These are phyloP conservation scores for Grammomys dolichurus DNA, from an alignment of 2,113 vertebrate species.

Conservation along the genomic window DNA sequence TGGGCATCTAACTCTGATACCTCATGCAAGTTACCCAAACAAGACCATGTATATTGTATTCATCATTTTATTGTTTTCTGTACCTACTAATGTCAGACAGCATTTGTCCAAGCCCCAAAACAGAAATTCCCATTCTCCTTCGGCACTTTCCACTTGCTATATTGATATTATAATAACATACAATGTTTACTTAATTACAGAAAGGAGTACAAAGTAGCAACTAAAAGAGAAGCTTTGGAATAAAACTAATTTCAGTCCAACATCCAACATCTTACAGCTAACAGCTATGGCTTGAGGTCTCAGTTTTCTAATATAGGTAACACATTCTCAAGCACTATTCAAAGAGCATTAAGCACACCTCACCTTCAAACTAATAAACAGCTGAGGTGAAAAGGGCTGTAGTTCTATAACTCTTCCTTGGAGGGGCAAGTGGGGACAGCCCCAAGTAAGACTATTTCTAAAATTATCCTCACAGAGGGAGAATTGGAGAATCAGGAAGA, in stretches of 20 bases:
- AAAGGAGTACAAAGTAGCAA: neutral
- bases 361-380: slow-evolving; percentile 20
- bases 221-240: slow-evolving; percentile 27
- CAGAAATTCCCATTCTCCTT: neutral
- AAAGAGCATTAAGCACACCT: neutral
- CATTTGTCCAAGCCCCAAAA: slow-evolving; percentile 32
- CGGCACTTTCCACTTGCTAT: slow-evolving; percentile 1
- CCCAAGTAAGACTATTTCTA: neutral
- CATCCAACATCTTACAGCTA: neutral
- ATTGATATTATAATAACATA: slow-evolving; percentile 10
- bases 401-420: neutral
- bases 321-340: neutral
- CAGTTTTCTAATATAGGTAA: slow-evolving; percentile 1
- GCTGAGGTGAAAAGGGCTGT: neutral
- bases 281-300: neutral
- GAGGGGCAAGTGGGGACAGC: neutral
- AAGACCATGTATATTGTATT: neutral
- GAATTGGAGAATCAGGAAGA: neutral
- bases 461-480: neutral
- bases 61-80: neutral
- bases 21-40: slow-evolving; percentile 15
- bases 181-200: neutral
- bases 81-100: neutral
- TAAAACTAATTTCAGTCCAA: slow-evolving; percentile 6
- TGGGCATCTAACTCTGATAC: neutral